Evolutionary conservation across 1,140 invertebrate genomes (phyloP).

Genomic region (Atta texana): DNA sequence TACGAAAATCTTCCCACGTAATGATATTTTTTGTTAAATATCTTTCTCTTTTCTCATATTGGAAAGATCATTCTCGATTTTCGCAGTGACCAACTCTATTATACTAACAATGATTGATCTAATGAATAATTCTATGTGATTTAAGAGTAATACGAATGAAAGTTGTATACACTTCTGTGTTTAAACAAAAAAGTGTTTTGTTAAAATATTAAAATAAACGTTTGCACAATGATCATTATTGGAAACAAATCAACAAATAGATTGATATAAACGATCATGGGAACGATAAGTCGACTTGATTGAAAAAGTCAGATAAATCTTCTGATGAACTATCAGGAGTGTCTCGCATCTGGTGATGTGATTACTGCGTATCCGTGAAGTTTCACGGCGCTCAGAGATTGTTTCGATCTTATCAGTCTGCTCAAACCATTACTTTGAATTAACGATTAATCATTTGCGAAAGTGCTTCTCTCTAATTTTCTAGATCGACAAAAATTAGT

Average conservation of each 20-base stretch:
- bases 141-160: neutral
- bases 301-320: slow-evolving; percentile 32
- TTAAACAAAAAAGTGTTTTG: neutral
- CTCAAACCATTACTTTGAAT: slow-evolving; percentile 1
- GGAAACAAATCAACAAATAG: neutral
- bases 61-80: neutral
- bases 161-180: neutral
- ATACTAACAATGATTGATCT: neutral
- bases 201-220: neutral
- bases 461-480: neutral
- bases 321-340: neutral
- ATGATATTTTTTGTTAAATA: slow-evolving; percentile 9
- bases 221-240: neutral
- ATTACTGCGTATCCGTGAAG: neutral
- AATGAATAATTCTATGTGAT: neutral
- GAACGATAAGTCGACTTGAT: neutral
- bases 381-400: neutral
- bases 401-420: slow-evolving; percentile 5
- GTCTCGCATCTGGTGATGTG: slow-evolving; percentile 21
- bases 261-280: slow-evolving; percentile 14
- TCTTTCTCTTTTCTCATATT: neutral
- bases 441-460: slow-evolving; percentile 2
- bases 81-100: too few species aligned
- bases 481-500: too few species aligned
- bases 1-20: slow-evolving; percentile 66